Conservation (phyloP, 30 jellyfish, hydroid and myxozoan species). For the Hydractinia symbiolongicarpus region DNA sequence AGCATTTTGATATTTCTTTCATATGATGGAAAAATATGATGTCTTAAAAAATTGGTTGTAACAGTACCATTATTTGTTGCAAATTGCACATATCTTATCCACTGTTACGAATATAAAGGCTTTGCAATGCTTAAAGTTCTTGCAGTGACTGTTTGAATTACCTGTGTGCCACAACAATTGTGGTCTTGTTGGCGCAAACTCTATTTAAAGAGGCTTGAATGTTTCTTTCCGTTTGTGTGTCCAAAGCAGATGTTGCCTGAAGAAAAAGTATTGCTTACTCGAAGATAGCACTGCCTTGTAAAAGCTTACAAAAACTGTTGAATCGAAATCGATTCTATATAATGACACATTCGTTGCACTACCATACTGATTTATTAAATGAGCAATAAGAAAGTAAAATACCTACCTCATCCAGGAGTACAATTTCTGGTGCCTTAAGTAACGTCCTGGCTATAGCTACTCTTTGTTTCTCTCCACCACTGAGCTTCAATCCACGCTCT, state of each 20-base stretch:
- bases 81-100: too few relatives aligned
- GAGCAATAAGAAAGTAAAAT: neutral
- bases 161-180: slow-evolving; percentile 98
- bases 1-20: too few relatives aligned
- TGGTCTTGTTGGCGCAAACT: slow-evolving; percentile 74
- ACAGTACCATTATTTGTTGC: too few relatives aligned
- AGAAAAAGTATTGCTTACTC: neutral
- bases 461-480: slow-evolving; percentile 99
- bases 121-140: too few relatives aligned
- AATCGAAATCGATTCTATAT: too few relatives aligned
- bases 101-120: too few relatives aligned
- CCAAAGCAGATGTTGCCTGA: slow-evolving; percentile 98
- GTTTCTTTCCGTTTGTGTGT: slow-evolving; percentile 89
- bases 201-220: slow-evolving; percentile 88
- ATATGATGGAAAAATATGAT: too few relatives aligned
- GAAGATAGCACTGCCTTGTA: too few relatives aligned
- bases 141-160: neutral
- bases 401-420: slow-evolving; percentile 84
- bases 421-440: slow-evolving; percentile 90
- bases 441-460: slow-evolving; percentile 98
- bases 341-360: too few relatives aligned
- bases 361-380: too few relatives aligned
- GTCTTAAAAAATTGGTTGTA: too few relatives aligned
- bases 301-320: too few relatives aligned
- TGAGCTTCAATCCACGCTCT: slow-evolving; percentile 94